Base-by-base conservation (phyloP, 2,888 invertebrate species). In the Thyatira batis region DNA sequence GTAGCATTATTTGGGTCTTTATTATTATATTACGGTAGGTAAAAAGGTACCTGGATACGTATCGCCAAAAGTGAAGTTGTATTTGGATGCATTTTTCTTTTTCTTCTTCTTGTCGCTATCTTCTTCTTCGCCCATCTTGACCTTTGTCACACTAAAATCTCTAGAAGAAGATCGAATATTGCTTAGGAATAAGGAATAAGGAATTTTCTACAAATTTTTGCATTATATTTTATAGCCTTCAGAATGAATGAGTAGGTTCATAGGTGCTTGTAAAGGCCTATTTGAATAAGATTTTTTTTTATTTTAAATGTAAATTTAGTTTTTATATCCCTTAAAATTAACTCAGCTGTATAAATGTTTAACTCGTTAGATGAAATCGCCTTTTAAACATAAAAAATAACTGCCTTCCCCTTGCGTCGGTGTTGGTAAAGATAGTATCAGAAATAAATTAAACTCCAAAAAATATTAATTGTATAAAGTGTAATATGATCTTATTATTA, bases 41-140 rank as follows among this genome's bases (percentile, higher is more conserved):
- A n/a, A 49, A 20, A 21, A 53, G 44, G 62, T 77, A 92, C 92
- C 90, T 58, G 94, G 94, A 78, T 94, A 90, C 1, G 70, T 49
- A 60, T 93, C 92, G 0, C 93, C 93, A 60, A 92, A 89, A 2
- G 78, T 83, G 64, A 93, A 93, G 54, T 89, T 92, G 56, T 91
- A 93, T 64, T 92, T 92, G 0, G 87, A 86, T 6, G 82, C 65
- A 60, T 78, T 85, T 60, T 86, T 89, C 77, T 88, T 92, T 65
- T 85, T 89, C 58, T 84, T 88, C 64, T 84, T 85, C 51, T 79
- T 82, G 0, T 79, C 80, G 13, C 65, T 77, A 20, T 85, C 87
- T 9, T 87, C 89, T 0, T 87, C 88, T 20, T 86, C 86, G 6
- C 68, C 84, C 87, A 87, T 88, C 44, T 65, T 78, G 48, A 28